Conservation (phyloP, 2,888 invertebrate species). For the Ctena decussata region DNA sequence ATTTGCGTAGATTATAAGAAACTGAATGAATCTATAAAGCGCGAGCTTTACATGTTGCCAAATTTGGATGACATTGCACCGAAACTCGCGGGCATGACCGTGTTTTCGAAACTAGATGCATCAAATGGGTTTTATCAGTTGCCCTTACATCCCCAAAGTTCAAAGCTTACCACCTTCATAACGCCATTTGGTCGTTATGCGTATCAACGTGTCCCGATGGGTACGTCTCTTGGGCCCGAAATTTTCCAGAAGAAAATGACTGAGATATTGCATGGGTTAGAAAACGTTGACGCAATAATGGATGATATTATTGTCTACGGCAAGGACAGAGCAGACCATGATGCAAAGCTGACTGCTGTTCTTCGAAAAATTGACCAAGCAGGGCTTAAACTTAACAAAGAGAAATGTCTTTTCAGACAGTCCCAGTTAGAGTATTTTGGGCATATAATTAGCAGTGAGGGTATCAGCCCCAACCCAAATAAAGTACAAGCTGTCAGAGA, state of each 20-base stretch:
- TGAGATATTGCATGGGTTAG: constrained; percentile 52
- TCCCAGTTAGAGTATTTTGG: constrained; percentile 25
- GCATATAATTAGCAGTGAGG: constrained; percentile 51
- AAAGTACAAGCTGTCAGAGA: constrained; percentile 36
- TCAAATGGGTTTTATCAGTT: too few species aligned
- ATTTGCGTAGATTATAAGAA: constrained; percentile 54
- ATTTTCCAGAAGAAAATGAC: constrained; percentile 86
- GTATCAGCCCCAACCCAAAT: constrained; percentile 27
- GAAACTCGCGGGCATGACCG: too few species aligned
- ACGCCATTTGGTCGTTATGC: constrained; percentile 73
- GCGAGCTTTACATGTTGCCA: constrained; percentile 42
- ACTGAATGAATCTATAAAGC: constrained; percentile 39
- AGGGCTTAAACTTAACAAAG: constrained; percentile 43
- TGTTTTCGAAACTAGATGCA: too few species aligned
- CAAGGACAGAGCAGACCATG: constrained; percentile 10
- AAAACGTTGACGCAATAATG: constrained; percentile 45
- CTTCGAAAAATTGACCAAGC: constrained; percentile 38
- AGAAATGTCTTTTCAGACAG: constrained; percentile 41
- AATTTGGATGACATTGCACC: constrained; percentile 28
- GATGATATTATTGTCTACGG: too few species aligned
- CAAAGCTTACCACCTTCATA: constrained; percentile 70
- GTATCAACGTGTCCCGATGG: constrained; percentile 69
- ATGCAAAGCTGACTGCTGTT: too few species aligned
- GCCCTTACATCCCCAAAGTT: too few species aligned
- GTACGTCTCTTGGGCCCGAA: constrained; percentile 85